Base-by-base conservation (phyloP, 2,888 invertebrate species). In the Sussaba pulchella region DNA sequence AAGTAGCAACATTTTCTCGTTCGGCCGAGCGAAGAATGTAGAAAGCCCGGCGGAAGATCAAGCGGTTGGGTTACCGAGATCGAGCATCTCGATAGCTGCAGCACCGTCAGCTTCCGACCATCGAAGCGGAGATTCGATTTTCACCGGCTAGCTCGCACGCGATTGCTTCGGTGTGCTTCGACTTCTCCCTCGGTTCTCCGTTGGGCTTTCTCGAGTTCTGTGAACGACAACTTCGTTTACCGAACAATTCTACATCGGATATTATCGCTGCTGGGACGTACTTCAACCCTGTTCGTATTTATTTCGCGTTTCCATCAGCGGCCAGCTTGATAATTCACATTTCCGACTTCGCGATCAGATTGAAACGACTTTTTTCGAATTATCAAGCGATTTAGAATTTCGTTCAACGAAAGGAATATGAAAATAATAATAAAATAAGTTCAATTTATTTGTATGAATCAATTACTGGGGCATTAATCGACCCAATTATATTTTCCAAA, bases 171-270 rank as follows among this genome's bases (percentile, higher is more conserved):
- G 10, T 43, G 41, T 24, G 41, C 31, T 64, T 82, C 72, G 41
- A 59, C 66, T 54, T 41, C 81, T 69, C 75, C 82, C 67, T 63
- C 66, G 76, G 54, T 69, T 64, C 66, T 19, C 71, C 77, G 66
- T 71, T 81, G 71, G 78, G 71, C 83, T 80, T 72, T 74, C 71
- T 85, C 82, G 82, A 80, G 78, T 83, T 86, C 87, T 86, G 87
- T 61, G 64, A 75, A 45, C 76, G 82, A 82, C 85, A 85, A 82
- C 67, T 73, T 61, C 84, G 79, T 82, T 83, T 82, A 63, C 69
- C 72, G 82, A 77, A 76, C 75, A 80, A 82, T 80, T 78, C 83
- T 59, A n/a, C 71, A 43, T 64, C 83, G 77, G 74, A 76, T 79
- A 82, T 82, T 84, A 79, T 76, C 63, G 54, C 59, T 81, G 64